These are phyloP conservation scores for Eurytoma adleriae DNA, from an alignment of 2,888 invertebrate species.

Conservation along the genomic window DNA sequence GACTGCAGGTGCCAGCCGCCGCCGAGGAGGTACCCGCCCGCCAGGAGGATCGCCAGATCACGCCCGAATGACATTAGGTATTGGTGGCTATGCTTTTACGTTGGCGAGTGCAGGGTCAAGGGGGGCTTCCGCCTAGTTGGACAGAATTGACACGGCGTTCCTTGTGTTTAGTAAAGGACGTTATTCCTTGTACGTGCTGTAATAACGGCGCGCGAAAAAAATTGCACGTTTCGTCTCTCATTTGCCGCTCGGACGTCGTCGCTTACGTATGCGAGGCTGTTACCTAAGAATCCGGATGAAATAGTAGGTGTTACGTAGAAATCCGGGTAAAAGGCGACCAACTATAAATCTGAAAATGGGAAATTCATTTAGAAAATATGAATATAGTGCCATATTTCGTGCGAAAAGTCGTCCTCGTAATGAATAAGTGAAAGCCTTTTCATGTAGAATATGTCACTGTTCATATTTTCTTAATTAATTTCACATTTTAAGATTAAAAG, in stretches of 20 bases:
- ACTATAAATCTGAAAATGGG: no score
- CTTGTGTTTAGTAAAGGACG: not conserved
- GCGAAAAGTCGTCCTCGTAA: no score
- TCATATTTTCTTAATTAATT: no score
- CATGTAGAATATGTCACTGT: no score
- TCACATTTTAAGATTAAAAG: no score
- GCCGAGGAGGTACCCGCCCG: constrained; percentile 73
- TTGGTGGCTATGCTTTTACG: constrained; percentile 63
- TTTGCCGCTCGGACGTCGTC: not conserved
- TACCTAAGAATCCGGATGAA: no score
- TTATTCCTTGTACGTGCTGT: constrained; percentile 10
- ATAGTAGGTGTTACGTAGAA: no score
- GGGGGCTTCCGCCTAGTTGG: constrained; percentile 46
- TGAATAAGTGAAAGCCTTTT: no score
- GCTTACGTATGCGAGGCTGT: no score
- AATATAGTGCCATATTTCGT: no score
- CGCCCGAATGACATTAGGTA: constrained; percentile 80
- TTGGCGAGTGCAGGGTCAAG: constrained; percentile 57
- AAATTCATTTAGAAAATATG: no score
- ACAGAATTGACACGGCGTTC: constrained; percentile 30
- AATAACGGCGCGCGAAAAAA: constrained; percentile 32
- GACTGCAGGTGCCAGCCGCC: constrained; percentile 86
- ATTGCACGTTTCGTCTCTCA: not conserved
- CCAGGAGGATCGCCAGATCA: constrained; percentile 13
- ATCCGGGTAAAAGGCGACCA: no score